Percentiles rank a stretch among this genome's conserved stretches.
Evolutionary conservation across 2,888 invertebrate species (phyloP).

Genomic region (Enchytraeus crypticus): DNA sequence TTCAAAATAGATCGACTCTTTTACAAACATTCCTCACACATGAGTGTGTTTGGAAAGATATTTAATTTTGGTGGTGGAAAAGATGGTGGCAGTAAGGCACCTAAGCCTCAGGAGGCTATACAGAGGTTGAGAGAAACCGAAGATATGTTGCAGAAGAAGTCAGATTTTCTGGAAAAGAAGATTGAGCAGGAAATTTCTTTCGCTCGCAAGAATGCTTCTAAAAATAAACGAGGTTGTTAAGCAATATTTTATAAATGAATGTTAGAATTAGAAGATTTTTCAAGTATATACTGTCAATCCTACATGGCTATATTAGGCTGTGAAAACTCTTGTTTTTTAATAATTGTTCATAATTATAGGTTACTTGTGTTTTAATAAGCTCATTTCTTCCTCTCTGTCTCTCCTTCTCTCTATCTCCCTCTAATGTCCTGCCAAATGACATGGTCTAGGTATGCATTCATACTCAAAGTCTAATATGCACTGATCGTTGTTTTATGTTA

Average conservation of each 20-base stretch:
- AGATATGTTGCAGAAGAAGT: slow-evolving; percentile 91
- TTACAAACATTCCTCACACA: too few species aligned
- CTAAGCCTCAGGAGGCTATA: slow-evolving; percentile 88
- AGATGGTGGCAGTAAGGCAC: slow-evolving; percentile 50
- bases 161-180: slow-evolving; percentile 90
- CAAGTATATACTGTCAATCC: background rate
- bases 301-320: background rate
- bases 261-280: background rate
- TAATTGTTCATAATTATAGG: too few species aligned
- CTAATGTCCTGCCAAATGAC: too few species aligned
- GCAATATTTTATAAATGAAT: background rate
- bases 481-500: too few species aligned
- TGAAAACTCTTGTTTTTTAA: too few species aligned
- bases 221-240: slow-evolving; percentile 52
- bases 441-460: too few species aligned
- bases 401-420: too few species aligned
- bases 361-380: too few species aligned
- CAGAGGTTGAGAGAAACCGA: slow-evolving; percentile 93
- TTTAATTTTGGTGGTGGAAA: background rate
- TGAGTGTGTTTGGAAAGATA: background rate
- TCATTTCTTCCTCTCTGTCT: too few species aligned
- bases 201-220: slow-evolving; percentile 86
- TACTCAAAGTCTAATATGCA: too few species aligned
- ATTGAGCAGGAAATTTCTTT: slow-evolving; percentile 75
- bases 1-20: too few species aligned